Percentiles rank a stretch among this genome's conserved stretches.
These are phyloP conservation scores for Tachysurus vachellii DNA, from an alignment of 2,113 vertebrate species.

Conservation along the genomic window DNA sequence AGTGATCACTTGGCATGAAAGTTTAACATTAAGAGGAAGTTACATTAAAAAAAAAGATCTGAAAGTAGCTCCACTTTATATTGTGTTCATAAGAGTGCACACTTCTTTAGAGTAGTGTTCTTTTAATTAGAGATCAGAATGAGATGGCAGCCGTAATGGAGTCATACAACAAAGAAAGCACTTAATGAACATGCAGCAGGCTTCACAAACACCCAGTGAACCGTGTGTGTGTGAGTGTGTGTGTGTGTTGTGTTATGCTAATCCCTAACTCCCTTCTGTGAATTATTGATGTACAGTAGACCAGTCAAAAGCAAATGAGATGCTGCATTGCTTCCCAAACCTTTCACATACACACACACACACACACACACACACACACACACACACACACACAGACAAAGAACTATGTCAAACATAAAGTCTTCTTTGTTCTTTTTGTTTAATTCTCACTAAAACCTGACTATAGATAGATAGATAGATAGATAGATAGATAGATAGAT, in stretches of 20 bases:
- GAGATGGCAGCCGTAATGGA: slow-evolving; percentile 48
- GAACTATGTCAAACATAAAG: neutral
- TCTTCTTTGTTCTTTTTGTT: neutral
- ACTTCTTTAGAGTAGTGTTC: slow-evolving; percentile 31
- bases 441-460: neutral
- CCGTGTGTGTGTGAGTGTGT: neutral
- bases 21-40: neutral
- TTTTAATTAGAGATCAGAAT: slow-evolving; percentile 56
- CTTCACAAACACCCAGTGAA: slow-evolving; percentile 37
- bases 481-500: no score
- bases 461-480: no score
- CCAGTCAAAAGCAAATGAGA: slow-evolving; percentile 11
- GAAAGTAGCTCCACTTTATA: neutral
- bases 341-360: neutral
- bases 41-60: neutral
- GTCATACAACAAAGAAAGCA: slow-evolving; percentile 53
- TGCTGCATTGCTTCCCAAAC: neutral
- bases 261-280: slow-evolving; percentile 26
- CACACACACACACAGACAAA: neutral
- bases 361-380: neutral
- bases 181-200: slow-evolving; percentile 48
- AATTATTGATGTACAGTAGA: slow-evolving; percentile 46
- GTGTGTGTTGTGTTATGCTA: slow-evolving; percentile 42
- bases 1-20: neutral
- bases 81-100: slow-evolving; percentile 22